phyloP scores from a whole-genome alignment of 1,140 invertebrate genomes.

The Bombus difficillimus region DNA sequence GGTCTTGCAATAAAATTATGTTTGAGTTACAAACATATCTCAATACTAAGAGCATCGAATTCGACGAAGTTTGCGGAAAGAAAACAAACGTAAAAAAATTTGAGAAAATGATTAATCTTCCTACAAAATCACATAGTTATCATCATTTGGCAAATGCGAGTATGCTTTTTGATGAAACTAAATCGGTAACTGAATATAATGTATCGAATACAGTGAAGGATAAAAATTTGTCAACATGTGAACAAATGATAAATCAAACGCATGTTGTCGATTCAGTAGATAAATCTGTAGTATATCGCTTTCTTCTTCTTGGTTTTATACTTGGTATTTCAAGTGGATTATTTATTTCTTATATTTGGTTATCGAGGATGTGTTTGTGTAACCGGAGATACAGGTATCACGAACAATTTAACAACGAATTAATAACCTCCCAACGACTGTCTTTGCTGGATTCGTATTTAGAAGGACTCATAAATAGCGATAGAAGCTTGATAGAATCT shows the following conservation, averaged over 20 bases:
- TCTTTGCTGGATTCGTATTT: slow-evolving; percentile 68
- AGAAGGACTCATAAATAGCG: slow-evolving; percentile 6
- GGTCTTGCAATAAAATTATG: slow-evolving; percentile 71
- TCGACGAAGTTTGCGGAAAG: slow-evolving; percentile 59
- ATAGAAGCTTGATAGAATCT: slow-evolving; percentile 43
- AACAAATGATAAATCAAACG: background rate
- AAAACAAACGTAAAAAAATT: slow-evolving; percentile 57
- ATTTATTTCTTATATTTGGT: slow-evolving; percentile 72
- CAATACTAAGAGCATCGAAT: slow-evolving; percentile 41
- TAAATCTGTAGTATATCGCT: slow-evolving; percentile 70
- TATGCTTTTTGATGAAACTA: background rate
- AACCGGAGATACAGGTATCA: slow-evolving; percentile 39
- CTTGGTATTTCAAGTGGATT: slow-evolving; percentile 69
- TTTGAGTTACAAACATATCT: slow-evolving; percentile 62
- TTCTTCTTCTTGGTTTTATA: slow-evolving; percentile 72
- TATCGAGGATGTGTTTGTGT: slow-evolving; percentile 62
- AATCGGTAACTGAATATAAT: slow-evolving; percentile 16
- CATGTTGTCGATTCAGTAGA: background rate
- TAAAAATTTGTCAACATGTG: background rate
- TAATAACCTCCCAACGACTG: slow-evolving; percentile 61
- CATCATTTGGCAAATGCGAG: slow-evolving; percentile 14
- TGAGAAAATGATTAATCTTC: slow-evolving; percentile 70
- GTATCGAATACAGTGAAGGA: background rate
- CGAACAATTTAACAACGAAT: slow-evolving; percentile 23
- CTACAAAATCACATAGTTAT: slow-evolving; percentile 38